phyloP scores from a whole-genome alignment of 2,113 vertebrate genomes.

The Uria aalge region DNA sequence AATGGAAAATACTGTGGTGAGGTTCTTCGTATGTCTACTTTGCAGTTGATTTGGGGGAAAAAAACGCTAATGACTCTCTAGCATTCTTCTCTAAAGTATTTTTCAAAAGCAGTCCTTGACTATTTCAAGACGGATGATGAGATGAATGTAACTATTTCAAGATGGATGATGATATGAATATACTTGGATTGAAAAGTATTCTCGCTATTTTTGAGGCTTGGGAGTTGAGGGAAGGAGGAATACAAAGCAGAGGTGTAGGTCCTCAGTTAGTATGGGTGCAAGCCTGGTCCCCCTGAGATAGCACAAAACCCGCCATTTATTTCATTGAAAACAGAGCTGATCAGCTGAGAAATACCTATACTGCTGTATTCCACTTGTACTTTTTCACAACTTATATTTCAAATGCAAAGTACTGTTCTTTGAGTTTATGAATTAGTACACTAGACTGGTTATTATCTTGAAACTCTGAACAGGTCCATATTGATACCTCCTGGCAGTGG shows the following conservation, averaged over 20 bases:
- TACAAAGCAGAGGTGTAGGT: neutral
- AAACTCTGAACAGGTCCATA: neutral
- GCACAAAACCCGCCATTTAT: neutral
- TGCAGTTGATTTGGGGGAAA: neutral
- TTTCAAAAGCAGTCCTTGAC: neutral
- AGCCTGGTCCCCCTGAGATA: neutral
- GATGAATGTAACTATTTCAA: neutral
- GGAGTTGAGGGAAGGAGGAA: neutral
- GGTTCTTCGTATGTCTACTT: neutral
- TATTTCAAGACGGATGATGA: neutral
- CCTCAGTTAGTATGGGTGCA: no score
- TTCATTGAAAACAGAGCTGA: neutral
- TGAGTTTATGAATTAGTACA: neutral
- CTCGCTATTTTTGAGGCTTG: neutral
- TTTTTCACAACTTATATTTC: neutral
- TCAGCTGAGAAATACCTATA: neutral
- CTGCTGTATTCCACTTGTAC: neutral
- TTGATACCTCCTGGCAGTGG: neutral
- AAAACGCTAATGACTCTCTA: rapidly evolving
- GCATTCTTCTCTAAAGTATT: neutral
- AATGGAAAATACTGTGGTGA: neutral
- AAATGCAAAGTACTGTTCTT: neutral
- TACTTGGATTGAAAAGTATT: neutral
- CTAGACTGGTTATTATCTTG: neutral
- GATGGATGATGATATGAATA: neutral